Evolutionary conservation across 2,113 vertebrate species (phyloP).

Genomic region (Myiopsitta monachus): DNA sequence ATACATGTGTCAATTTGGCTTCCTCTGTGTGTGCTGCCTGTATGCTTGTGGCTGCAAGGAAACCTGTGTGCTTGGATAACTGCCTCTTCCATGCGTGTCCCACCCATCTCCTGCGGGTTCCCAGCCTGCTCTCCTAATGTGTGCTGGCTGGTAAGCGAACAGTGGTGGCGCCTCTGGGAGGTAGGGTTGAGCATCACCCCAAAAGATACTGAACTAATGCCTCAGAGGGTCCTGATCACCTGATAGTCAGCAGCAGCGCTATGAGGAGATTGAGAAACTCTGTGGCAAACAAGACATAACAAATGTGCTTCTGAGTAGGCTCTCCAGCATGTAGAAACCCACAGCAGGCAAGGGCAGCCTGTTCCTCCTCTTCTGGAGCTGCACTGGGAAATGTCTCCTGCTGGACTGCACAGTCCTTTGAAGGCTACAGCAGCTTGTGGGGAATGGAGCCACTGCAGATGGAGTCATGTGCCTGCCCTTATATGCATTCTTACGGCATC

Average conservation of each 20-base stretch:
- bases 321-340: background rate
- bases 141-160: accelerated
- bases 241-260: background rate
- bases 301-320: background rate
- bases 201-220: background rate
- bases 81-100: background rate
- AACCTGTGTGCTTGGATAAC: background rate
- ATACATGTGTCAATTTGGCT: background rate
- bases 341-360: background rate
- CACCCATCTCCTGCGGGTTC: accelerated
- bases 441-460: background rate
- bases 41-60: background rate
- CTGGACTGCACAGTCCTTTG: background rate
- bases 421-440: background rate
- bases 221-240: background rate
- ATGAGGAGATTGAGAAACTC: background rate
- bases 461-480: background rate
- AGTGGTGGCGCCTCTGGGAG: background rate
- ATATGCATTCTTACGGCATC: conserved; percentile 1
- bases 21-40: background rate
- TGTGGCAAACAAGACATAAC: background rate
- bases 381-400: background rate
- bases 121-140: background rate
- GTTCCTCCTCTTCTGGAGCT: background rate
- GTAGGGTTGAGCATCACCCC: background rate